These are phyloP conservation scores for Drosophila mayri DNA, from an alignment of 1,140 invertebrate species.

Conservation along the genomic window DNA sequence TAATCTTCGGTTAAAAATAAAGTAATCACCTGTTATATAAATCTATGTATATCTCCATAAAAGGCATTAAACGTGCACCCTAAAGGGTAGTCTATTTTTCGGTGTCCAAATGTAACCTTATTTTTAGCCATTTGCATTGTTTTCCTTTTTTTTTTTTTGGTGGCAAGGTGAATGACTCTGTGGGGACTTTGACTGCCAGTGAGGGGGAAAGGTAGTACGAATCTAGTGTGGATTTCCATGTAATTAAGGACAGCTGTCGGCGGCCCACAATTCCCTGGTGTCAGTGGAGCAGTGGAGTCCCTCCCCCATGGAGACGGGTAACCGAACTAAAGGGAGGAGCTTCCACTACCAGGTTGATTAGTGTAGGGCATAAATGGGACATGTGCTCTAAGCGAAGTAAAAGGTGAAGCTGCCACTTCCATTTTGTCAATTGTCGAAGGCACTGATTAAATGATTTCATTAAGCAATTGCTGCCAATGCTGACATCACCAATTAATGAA, in stretches of 20 bases:
- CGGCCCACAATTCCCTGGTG: slow-evolving; percentile 54
- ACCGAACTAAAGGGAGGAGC: slow-evolving; percentile 8
- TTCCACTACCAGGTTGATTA: slow-evolving; percentile 59
- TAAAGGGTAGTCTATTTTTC: neutral
- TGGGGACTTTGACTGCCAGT: slow-evolving; percentile 32
- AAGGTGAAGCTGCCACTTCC: slow-evolving; percentile 23
- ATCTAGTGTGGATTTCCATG: slow-evolving; percentile 64
- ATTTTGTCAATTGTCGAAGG: slow-evolving; percentile 31
- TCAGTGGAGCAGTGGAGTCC: slow-evolving; percentile 22
- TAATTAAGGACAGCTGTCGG: slow-evolving; percentile 77
- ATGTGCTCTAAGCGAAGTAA: slow-evolving; percentile 40
- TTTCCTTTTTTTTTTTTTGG: slow-evolving; percentile 30
- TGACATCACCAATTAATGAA: slow-evolving; percentile 32
- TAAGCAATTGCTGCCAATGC: slow-evolving; percentile 45
- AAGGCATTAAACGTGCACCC: neutral
- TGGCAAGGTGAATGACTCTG: slow-evolving; percentile 69
- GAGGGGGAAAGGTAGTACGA: slow-evolving; percentile 10
- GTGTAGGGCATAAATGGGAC: slow-evolving; percentile 63
- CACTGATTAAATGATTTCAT: slow-evolving; percentile 66
- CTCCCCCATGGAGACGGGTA: neutral
- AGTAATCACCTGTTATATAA: no score
- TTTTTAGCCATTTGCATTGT: slow-evolving; percentile 9
- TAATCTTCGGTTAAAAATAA: no score
- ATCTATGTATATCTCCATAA: no score
- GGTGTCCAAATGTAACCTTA: neutral